Conservation (phyloP, 2,797 vertebrate species). For the Acipenser transmontanus region DNA sequence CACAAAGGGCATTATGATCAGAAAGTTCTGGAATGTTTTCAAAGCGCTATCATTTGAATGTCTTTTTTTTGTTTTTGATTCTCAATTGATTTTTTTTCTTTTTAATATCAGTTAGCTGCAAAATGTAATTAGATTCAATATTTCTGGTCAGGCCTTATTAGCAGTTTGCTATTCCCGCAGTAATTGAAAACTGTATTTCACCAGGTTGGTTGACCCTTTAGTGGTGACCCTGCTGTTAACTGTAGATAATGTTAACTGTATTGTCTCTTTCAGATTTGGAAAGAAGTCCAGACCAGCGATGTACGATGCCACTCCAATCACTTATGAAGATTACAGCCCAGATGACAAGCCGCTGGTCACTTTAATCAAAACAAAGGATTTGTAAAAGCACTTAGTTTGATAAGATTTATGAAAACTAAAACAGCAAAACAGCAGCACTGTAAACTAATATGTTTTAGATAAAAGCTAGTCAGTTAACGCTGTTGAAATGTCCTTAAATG, state of each 20-base stretch:
- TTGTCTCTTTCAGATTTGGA: conserved; percentile 73
- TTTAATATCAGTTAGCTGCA: no score
- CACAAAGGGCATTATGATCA: no score
- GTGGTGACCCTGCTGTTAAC: no score
- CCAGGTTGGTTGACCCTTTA: no score
- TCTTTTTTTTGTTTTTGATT: no score
- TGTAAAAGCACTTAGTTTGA: conserved; percentile 64
- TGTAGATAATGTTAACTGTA: no score
- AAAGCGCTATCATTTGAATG: no score
- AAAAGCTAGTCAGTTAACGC: conserved; percentile 21
- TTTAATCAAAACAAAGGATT: conserved; percentile 99
- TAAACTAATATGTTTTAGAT: conserved; percentile 11
- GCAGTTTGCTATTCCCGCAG: no score
- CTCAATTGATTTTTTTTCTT: no score
- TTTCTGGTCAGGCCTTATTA: no score
- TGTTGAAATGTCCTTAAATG: conserved; percentile 23
- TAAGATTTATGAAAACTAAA: conserved; percentile 45
- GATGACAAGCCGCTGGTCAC: conserved; percentile 97
- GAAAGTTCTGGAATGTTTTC: no score
- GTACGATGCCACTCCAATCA: conserved; percentile 93
- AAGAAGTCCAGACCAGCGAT: conserved; percentile 95
- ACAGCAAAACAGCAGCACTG: conserved; percentile 24
- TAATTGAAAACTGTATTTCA: not conserved
- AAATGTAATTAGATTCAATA: no score
- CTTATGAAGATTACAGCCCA: conserved; percentile 95